phyloP scores from a whole-genome alignment of 1,140 invertebrate genomes.

The Drosophila funebris region DNA sequence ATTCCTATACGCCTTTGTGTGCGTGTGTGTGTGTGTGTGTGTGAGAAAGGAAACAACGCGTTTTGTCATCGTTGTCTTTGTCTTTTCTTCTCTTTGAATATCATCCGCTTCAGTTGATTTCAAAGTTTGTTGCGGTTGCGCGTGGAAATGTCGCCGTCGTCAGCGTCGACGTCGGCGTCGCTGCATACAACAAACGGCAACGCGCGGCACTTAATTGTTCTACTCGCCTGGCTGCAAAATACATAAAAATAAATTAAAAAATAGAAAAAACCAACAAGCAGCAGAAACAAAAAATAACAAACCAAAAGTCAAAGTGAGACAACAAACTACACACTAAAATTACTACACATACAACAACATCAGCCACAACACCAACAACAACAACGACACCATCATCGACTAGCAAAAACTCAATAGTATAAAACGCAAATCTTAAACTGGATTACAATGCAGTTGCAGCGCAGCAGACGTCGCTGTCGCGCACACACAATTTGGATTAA shows the following conservation, averaged over 20 bases:
- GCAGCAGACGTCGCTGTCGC: conserved; percentile 74
- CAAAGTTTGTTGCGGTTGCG: conserved; percentile 46
- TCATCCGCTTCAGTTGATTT: conserved; percentile 12
- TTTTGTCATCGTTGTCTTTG: conserved; percentile 15
- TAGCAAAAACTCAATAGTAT: conserved; percentile 44
- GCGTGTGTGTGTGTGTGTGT: conserved; percentile 10
- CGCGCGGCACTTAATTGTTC: conserved; percentile 51
- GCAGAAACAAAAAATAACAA: conserved; percentile 1
- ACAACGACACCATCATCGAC: background rate
- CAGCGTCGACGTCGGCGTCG: conserved; percentile 49
- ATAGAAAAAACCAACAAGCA: conserved; percentile 4
- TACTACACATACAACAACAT: conserved; percentile 34
- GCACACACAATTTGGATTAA: conserved; percentile 65
- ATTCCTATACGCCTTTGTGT: conserved; percentile 23
- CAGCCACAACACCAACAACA: conserved; percentile 15
- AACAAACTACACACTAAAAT: conserved; percentile 36
- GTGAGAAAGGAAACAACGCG: conserved; percentile 38
- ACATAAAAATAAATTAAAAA: conserved; percentile 30
- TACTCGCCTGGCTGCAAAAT: conserved; percentile 44
- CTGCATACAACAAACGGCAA: conserved; percentile 60
- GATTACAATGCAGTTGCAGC: conserved; percentile 76
- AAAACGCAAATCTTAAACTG: conserved; percentile 66
- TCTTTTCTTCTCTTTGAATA: conserved; percentile 13
- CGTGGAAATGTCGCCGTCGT: conserved; percentile 53
- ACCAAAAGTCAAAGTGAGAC: conserved; percentile 25